Evolutionary conservation across 2,113 vertebrate species (phyloP), one percentile per base, ranked within the genome.

Genomic region (Melanocharis versteri): DNA sequence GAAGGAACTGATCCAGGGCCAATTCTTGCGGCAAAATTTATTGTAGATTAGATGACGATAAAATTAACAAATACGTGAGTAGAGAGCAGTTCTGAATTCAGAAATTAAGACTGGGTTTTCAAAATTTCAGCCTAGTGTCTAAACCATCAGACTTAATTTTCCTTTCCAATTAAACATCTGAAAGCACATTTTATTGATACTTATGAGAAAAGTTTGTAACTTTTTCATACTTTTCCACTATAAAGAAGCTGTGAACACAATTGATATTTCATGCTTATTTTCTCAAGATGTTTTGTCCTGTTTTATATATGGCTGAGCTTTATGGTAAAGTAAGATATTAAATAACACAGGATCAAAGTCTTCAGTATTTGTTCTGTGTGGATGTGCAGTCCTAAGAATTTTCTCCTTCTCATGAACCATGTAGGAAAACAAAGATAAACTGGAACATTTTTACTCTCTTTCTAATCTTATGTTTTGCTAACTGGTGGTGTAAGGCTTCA

Each of bases 311-410:
- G 44, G 5, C 69, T 94, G 12, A n/a, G n/a, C 51, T 83, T 94
- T 96, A 79, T 47, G 24, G 23, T 69, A 70, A 89, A 77, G 37
- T 82, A 93, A 90, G 77, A 87, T 93, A 93, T 64, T 73, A 81
- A 96, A 84, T 64, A 87, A 79, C 54, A 81, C 23, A 57, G 80
- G 54, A 92, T 93, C 83, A 90, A 93, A 96, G 45, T 50, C 44
- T 96, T 94, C 61, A 90, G 48, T 94, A 39, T 73, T 89, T 85
- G 27, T 44, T 91, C n/a, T n/a, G n/a, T n/a, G n/a, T n/a, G n/a
- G n/a, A n/a, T n/a, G n/a, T n/a, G n/a, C n/a, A n/a, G n/a, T n/a
- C n/a, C n/a, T n/a, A n/a, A n/a, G n/a, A n/a, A n/a, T n/a, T n/a
- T n/a, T n/a, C n/a, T n/a, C n/a, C n/a, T n/a, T n/a, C n/a, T n/a